These are phyloP conservation scores for Stegodyphus mimosarum DNA, from an alignment of 1,140 invertebrate genomes.

Conservation along the genomic window DNA sequence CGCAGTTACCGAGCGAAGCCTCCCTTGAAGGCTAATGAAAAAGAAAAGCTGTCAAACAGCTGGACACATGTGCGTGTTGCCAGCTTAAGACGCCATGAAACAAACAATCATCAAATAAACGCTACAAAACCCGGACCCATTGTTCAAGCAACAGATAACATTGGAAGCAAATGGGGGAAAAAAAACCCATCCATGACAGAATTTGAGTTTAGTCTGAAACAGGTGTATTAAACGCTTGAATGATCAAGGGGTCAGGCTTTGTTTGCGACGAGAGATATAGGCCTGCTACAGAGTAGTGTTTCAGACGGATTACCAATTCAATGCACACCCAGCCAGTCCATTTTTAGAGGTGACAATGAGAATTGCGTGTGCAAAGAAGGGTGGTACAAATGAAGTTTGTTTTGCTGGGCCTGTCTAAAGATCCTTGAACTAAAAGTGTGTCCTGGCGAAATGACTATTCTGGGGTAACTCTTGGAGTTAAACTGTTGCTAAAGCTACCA, in stretches of 20 bases:
- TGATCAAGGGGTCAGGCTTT: conserved; percentile 9
- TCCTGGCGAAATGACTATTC: not conserved
- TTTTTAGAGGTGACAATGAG: too few species aligned
- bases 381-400: too few species aligned
- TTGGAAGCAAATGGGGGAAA: not conserved
- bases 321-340: not conserved
- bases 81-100: not conserved
- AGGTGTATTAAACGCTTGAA: conserved; percentile 12
- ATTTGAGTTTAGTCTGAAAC: not conserved
- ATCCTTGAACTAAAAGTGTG: too few species aligned
- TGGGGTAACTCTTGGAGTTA: not conserved
- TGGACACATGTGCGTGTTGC: not conserved
- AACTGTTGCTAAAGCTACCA: not conserved
- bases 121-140: conserved; percentile 14
- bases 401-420: too few species aligned
- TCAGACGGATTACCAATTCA: not conserved
- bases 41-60: too few species aligned
- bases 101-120: conserved; percentile 4
- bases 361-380: too few species aligned
- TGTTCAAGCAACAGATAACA: not conserved
- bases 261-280: not conserved
- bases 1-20: too few species aligned
- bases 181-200: not conserved
- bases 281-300: not conserved
- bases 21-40: too few species aligned